Evolutionary conservation across 2,113 vertebrate genomes (phyloP).

Genomic region (Pterocles burchelli): DNA sequence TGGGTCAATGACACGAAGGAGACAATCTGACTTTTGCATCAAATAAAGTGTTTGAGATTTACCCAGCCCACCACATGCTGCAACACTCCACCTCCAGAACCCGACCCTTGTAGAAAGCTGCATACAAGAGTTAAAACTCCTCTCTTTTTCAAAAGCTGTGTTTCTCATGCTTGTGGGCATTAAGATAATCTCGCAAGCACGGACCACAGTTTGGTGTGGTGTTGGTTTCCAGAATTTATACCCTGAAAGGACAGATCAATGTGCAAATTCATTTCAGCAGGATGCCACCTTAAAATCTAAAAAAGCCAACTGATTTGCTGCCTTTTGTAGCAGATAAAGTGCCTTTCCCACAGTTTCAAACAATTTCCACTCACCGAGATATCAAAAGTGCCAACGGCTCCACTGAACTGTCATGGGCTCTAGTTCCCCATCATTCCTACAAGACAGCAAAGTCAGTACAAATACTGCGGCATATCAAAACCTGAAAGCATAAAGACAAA

Average conservation of each 20-base stretch:
- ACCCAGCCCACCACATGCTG: neutral
- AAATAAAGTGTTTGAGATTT: neutral
- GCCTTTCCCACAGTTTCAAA: slow-evolving; percentile 4
- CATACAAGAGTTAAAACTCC: neutral
- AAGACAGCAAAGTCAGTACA: slow-evolving; percentile 35
- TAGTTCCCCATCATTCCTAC: slow-evolving; percentile 48
- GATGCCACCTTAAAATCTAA: neutral
- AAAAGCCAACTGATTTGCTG: slow-evolving; percentile 4
- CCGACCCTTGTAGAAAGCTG: neutral
- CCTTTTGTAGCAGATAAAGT: neutral
- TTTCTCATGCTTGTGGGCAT: neutral
- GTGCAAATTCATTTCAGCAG: neutral
- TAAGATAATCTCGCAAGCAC: neutral
- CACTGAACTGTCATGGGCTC: slow-evolving; percentile 35
- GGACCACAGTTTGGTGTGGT: accelerated
- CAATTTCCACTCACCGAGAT: slow-evolving; percentile 52
- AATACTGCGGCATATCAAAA: slow-evolving; percentile 38
- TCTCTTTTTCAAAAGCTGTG: neutral
- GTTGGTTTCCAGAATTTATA: neutral
- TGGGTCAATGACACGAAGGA: neutral
- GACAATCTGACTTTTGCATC: neutral
- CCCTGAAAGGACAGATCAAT: neutral
- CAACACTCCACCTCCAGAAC: neutral
- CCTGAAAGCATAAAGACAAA: slow-evolving; percentile 45
- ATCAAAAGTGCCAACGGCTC: slow-evolving; percentile 36